These are phyloP conservation scores for Daktulosphaira vitifoliae DNA, from an alignment of 1,140 invertebrate genomes.

Conservation along the genomic window DNA sequence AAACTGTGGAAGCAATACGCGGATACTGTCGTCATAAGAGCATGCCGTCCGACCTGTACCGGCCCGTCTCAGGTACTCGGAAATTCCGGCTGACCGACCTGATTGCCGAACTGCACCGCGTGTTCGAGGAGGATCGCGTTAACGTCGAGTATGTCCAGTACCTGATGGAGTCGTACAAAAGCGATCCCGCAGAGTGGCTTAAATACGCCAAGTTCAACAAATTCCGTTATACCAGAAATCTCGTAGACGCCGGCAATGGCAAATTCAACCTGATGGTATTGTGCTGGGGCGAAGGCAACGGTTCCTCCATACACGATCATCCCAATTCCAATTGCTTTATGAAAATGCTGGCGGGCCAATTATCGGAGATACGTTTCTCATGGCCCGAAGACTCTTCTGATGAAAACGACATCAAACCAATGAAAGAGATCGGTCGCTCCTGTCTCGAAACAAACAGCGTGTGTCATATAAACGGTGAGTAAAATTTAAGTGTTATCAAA, in stretches of 20 bases:
- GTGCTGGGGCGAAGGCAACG: constrained; percentile 94
- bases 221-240: constrained; percentile 88
- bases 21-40: constrained; percentile 11
- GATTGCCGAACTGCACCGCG: constrained; percentile 34
- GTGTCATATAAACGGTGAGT: constrained; percentile 88
- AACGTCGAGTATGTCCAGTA: constrained; percentile 81
- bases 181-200: constrained; percentile 82
- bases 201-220: constrained; percentile 92
- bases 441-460: constrained; percentile 65
- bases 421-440: constrained; percentile 54
- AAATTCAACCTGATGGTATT: constrained; percentile 96
- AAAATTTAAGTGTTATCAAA: neutral
- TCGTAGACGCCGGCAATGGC: constrained; percentile 90
- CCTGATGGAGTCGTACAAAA: constrained; percentile 77
- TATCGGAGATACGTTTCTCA: constrained; percentile 47
- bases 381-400: constrained; percentile 53
- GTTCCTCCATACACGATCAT: constrained; percentile 93
- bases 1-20: neutral
- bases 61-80: neutral
- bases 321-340: constrained; percentile 95
- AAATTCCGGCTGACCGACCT: constrained; percentile 35
- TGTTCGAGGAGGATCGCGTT: constrained; percentile 54
- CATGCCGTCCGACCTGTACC: constrained; percentile 5
- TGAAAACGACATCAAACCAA: constrained; percentile 46
- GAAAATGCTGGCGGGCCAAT: constrained; percentile 67